A percentile compares a stretch with the other conserved stretches of the same genome.
These are phyloP conservation scores for Pomacea maculata DNA, from an alignment of 1,140 invertebrate species.

Conservation along the genomic window DNA sequence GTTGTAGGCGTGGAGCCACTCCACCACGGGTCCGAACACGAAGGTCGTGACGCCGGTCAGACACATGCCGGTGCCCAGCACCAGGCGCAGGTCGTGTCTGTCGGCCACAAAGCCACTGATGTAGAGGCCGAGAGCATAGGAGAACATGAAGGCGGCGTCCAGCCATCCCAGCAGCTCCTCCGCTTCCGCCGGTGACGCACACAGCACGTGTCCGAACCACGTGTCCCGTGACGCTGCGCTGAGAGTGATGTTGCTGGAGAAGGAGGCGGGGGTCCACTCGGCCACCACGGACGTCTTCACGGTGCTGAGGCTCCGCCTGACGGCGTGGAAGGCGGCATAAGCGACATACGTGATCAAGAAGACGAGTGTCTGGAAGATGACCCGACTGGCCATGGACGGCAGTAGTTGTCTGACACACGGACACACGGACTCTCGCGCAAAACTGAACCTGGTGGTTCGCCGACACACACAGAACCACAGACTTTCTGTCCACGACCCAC, in stretches of 20 bases:
- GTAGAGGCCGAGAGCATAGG: constrained; percentile 63
- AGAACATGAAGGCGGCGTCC: constrained; percentile 68
- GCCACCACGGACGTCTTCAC: constrained; percentile 2
- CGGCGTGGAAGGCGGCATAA: constrained; percentile 11
- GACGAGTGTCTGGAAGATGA: background rate
- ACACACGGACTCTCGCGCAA: constrained; percentile 9
- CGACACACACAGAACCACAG: background rate
- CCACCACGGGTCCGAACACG: constrained; percentile 67
- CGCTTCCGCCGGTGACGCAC: constrained; percentile 56
- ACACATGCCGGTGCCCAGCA: constrained; percentile 8
- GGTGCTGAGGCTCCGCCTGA: constrained; percentile 9
- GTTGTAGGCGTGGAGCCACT: constrained; percentile 66
- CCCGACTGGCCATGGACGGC: constrained; percentile 8
- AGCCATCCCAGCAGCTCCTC: constrained; percentile 66
- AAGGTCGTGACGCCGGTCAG: constrained; percentile 50
- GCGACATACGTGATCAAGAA: constrained; percentile 8
- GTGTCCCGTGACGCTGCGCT: too few species aligned
- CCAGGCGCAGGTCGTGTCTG: constrained; percentile 4
- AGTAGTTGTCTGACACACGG: too few species aligned
- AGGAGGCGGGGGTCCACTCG: constrained; percentile 10
- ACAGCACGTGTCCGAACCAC: constrained; percentile 26
- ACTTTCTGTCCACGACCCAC: background rate
- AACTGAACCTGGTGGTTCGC: background rate
- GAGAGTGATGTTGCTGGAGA: background rate
- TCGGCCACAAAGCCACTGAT: constrained; percentile 9